Percentiles rank a stretch among this genome's conserved stretches.
Conservation (phyloP, 2,888 invertebrate species). For the Drosophila kambysellisi region DNA sequence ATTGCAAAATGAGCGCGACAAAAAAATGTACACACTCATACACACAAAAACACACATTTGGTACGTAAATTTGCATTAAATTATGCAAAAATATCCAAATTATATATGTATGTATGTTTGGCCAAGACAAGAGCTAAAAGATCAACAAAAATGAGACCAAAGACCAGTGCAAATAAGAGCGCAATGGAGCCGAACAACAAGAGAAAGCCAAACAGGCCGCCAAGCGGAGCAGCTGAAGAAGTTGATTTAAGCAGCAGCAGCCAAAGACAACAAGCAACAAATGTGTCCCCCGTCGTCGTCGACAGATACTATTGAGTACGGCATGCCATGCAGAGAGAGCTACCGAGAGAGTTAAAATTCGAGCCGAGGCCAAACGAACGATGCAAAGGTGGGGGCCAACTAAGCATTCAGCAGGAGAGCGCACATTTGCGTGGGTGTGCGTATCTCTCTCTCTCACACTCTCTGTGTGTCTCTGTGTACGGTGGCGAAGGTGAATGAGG, state of each 20-base stretch:
- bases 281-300: slow-evolving; percentile 36
- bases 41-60: slow-evolving; percentile 7
- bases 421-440: slow-evolving; percentile 62
- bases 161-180: slow-evolving; percentile 51
- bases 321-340: slow-evolving; percentile 3
- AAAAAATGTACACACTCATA: slow-evolving; percentile 11
- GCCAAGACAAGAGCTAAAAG: slow-evolving; percentile 16
- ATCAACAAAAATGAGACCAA: slow-evolving; percentile 24
- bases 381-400: slow-evolving; percentile 47
- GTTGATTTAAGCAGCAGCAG: slow-evolving; percentile 30
- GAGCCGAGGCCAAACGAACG: slow-evolving; percentile 20
- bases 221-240: slow-evolving; percentile 49
- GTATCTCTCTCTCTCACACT: slow-evolving; percentile 17
- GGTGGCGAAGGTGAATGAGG: slow-evolving; percentile 43
- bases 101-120: slow-evolving; percentile 22
- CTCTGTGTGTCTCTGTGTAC: slow-evolving; percentile 3
- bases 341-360: slow-evolving; percentile 13
- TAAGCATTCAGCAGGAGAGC: slow-evolving; percentile 38
- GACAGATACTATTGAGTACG: slow-evolving; percentile 27
- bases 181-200: slow-evolving; percentile 48
- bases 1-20: slow-evolving; percentile 40
- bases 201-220: slow-evolving; percentile 59
- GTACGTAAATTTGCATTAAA: slow-evolving; percentile 74
- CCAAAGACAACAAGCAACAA: slow-evolving; percentile 65
- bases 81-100: slow-evolving; percentile 74